phyloP scores from a whole-genome alignment of 2,113 vertebrate species.

The Spizaetus ornatus region DNA sequence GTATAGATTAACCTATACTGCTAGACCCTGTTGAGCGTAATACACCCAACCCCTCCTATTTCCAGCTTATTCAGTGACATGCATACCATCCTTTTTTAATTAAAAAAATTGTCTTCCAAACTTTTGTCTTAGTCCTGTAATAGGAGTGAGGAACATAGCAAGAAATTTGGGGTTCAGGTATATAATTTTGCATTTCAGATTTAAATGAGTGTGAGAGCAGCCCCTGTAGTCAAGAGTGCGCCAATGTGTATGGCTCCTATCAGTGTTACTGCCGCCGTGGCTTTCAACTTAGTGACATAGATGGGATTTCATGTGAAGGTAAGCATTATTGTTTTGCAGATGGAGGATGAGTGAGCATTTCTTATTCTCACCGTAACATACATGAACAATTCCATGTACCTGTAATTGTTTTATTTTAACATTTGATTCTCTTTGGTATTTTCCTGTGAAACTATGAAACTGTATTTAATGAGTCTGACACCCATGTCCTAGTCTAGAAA shows the following conservation, averaged over 20 bases:
- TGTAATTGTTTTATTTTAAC: neutral
- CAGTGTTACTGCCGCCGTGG: conserved; percentile 97
- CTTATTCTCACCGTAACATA: neutral
- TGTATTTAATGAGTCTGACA: neutral
- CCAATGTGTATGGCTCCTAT: conserved; percentile 95
- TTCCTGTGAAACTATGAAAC: neutral
- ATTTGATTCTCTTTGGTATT: neutral
- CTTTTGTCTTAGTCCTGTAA: neutral
- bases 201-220: conserved; percentile 89
- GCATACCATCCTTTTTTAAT: neutral
- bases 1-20: neutral
- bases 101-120: neutral
- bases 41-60: neutral
- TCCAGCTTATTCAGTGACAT: neutral
- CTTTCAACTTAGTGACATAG: conserved; percentile 94
- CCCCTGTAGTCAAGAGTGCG: conserved; percentile 95
- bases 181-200: conserved; percentile 60
- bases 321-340: neutral
- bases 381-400: neutral
- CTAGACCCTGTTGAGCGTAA: neutral
- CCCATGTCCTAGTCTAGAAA: neutral
- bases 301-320: conserved; percentile 95
- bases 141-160: neutral
- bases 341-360: neutral
- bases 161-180: neutral